Conservation (phyloP, 2,113 vertebrate species). For the Oceanites oceanicus region DNA sequence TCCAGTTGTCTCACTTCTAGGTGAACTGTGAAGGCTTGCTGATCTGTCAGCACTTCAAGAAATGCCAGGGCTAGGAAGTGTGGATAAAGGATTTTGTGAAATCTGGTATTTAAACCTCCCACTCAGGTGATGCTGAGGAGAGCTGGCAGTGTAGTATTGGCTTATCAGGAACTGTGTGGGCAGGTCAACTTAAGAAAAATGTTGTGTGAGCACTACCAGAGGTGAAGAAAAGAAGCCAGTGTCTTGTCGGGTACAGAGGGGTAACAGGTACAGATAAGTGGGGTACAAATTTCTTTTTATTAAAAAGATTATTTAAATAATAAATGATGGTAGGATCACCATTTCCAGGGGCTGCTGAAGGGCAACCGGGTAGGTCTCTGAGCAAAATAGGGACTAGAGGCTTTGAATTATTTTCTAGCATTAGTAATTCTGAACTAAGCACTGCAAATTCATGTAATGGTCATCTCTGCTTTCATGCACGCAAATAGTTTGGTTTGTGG, state of each 20-base stretch:
- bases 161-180: slow-evolving; percentile 29
- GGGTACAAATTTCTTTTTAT: neutral
- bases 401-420: slow-evolving; percentile 13
- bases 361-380: neutral
- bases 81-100: slow-evolving; percentile 2
- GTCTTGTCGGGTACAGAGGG: neutral
- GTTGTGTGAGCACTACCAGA: neutral
- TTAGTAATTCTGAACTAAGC: slow-evolving; percentile 4
- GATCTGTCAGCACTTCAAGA: neutral
- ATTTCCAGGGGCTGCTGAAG: neutral
- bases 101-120: slow-evolving; percentile 42
- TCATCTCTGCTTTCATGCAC: neutral
- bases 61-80: neutral
- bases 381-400: neutral
- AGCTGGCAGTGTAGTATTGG: slow-evolving; percentile 2
- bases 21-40: neutral
- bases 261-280: neutral
- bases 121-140: slow-evolving; percentile 35
- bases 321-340: neutral
- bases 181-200: neutral
- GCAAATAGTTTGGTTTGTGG: neutral
- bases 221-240: neutral
- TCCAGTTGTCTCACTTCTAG: neutral
- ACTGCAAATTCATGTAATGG: neutral
- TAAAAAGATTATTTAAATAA: neutral